Evolutionary conservation across 1,140 invertebrate species (phyloP), one percentile per base, ranked within the genome.

Genomic region (Lasioglossum albipes): DNA sequence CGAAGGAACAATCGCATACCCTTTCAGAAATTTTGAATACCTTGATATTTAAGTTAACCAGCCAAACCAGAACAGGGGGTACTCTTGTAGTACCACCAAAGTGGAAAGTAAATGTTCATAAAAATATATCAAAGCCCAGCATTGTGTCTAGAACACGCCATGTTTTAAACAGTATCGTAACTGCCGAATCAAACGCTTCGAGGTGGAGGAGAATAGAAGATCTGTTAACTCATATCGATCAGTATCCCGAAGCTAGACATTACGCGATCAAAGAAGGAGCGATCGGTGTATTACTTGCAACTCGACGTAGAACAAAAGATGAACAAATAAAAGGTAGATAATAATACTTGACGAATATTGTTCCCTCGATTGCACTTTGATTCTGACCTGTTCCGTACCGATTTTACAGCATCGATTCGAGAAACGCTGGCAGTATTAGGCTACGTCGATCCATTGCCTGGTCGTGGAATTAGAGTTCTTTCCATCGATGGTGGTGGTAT

Each of bases 401-500:
- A 79, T 69, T 27, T 87, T 84, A 81, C 86, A 88, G 90, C 87
- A 68, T 90, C 93, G 0, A 84, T 95, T 10, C 93, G 94, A 84
- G 95, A 96, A 94, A 95, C 95, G 1, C 93, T 98, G 71, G 95
- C 96, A 1, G 89, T 98, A 45, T 90, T 98, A 71, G 98, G 98
- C 9, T 95, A 97, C 89, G 92, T 94, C 12, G 94, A 95, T 78
- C 96, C 97, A 49, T 93, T 96, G 7, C 95, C 94, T 82, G 95
- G 95, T 7, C 93, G 94, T 75, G 98, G 98, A 7, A 96, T 98
- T 42, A 94, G 96, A 90, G 96, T 99, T 70, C 93, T 99, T 18
- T 95, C 96, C 0, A 97, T 99, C 83, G 98, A 99, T 94, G 98
- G 98, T 10, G 98, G 98, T 52, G 98, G 98, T 70, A 96, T 97